Evolutionary conservation across 1,140 invertebrate genomes (phyloP).

Genomic region (Ericerus pela): DNA sequence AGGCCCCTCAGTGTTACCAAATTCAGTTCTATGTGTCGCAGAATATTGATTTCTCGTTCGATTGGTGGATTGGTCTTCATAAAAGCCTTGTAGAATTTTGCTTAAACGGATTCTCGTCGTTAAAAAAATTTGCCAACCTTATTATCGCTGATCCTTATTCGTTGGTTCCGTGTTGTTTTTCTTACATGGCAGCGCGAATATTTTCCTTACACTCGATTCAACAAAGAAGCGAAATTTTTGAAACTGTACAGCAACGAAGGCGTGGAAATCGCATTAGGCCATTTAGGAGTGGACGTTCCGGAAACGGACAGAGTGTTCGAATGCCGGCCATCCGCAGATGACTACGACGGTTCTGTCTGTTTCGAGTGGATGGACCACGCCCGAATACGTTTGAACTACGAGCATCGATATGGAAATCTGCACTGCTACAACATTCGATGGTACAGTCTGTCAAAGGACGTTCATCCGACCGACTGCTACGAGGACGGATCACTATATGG

Average conservation of each 20-base stretch:
- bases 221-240: slow-evolving; percentile 57
- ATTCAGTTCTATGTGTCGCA: too few species aligned
- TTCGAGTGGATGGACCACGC: slow-evolving; percentile 64
- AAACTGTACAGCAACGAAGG: slow-evolving; percentile 53
- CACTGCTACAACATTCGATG: slow-evolving; percentile 70
- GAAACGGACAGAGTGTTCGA: slow-evolving; percentile 45
- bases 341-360: slow-evolving; percentile 43
- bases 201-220: slow-evolving; percentile 69
- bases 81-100: too few species aligned
- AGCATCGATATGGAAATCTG: slow-evolving; percentile 17
- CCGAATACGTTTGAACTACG: slow-evolving; percentile 46
- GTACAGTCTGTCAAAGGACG: slow-evolving; percentile 47
- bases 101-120: too few species aligned
- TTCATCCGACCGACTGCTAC: slow-evolving; percentile 64
- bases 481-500: slow-evolving; percentile 30
- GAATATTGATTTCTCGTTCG: too few species aligned
- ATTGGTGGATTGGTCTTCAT: too few species aligned
- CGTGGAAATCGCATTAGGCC: slow-evolving; percentile 51
- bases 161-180: background rate
- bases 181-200: slow-evolving; percentile 59
- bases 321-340: slow-evolving; percentile 47
- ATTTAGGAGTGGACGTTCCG: slow-evolving; percentile 43
- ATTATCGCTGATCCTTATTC: background rate
- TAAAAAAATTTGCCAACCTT: background rate
- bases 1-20: too few species aligned